Percentiles rank a stretch among this genome's conserved stretches.
phyloP scores from a whole-genome alignment of 2,113 vertebrate genomes.

The Pheucticus melanocephalus region DNA sequence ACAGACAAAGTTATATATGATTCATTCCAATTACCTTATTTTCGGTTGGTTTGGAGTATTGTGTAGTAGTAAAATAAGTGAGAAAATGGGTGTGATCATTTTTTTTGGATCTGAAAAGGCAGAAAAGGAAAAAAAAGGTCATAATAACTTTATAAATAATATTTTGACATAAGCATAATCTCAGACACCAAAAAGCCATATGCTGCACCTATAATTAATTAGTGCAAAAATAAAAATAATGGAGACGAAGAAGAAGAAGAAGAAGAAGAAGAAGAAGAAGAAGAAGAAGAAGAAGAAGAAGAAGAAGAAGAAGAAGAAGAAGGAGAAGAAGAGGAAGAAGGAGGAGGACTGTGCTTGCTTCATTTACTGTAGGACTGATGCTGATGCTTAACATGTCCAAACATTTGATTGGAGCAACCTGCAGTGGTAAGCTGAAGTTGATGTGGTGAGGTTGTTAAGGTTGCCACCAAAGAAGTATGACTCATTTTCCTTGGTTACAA shows the following conservation, averaged over 20 bases:
- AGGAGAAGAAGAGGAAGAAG: too few relatives aligned
- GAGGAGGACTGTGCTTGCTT: neutral
- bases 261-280: neutral
- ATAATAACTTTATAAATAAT: neutral
- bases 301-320: neutral
- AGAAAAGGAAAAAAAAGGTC: neutral
- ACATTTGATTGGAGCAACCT: neutral
- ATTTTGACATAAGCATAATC: neutral
- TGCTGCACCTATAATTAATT: neutral
- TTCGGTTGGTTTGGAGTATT: neutral
- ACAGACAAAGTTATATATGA: neutral
- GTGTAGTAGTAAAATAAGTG: neutral
- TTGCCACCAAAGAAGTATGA: neutral
- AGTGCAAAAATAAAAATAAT: neutral
- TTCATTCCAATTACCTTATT: neutral
- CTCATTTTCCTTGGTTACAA: neutral
- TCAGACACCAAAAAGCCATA: neutral
- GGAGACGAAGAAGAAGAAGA: too few relatives aligned
- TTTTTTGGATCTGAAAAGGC: neutral
- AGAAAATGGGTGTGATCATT: neutral
- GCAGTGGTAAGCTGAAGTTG: neutral
- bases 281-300: neutral
- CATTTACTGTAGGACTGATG: neutral
- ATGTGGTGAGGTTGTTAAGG: neutral
- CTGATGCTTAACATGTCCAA: neutral